Conservation (phyloP, 2,113 vertebrate genomes). For the Cavia aperea region DNA sequence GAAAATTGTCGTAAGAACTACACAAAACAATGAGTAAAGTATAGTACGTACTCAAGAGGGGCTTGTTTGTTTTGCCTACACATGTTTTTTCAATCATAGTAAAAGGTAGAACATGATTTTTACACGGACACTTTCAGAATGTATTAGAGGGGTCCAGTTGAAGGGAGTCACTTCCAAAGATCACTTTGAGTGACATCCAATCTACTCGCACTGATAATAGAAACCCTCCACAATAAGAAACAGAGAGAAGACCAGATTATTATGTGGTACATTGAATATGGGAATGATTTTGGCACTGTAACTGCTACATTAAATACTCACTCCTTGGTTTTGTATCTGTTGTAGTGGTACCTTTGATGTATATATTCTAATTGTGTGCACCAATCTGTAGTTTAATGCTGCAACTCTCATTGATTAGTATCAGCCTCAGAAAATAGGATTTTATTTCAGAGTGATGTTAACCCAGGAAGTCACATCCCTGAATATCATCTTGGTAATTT, state of each 20-base stretch:
- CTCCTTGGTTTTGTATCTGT: background rate
- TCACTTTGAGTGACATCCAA: background rate
- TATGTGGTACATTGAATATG: background rate
- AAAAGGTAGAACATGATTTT: background rate
- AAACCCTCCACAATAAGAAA: background rate
- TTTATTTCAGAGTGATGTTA: conserved; percentile 20
- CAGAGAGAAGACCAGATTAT: background rate
- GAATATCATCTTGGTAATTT: conserved; percentile 31
- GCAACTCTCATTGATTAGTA: conserved; percentile 1
- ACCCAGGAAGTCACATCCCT: background rate
- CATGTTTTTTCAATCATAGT: background rate
- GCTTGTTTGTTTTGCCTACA: background rate
- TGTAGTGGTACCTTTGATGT: background rate
- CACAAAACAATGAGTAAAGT: background rate
- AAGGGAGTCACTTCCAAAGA: background rate
- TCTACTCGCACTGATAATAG: background rate
- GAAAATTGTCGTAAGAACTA: background rate
- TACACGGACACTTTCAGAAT: background rate
- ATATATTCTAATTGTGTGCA: background rate
- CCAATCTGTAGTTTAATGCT: background rate
- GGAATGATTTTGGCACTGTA: background rate
- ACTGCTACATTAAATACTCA: background rate
- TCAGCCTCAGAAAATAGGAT: background rate
- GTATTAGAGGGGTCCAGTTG: background rate
- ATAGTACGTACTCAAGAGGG: background rate